Conservation (phyloP, 2,113 vertebrate species). For the Nipponia nippon region DNA sequence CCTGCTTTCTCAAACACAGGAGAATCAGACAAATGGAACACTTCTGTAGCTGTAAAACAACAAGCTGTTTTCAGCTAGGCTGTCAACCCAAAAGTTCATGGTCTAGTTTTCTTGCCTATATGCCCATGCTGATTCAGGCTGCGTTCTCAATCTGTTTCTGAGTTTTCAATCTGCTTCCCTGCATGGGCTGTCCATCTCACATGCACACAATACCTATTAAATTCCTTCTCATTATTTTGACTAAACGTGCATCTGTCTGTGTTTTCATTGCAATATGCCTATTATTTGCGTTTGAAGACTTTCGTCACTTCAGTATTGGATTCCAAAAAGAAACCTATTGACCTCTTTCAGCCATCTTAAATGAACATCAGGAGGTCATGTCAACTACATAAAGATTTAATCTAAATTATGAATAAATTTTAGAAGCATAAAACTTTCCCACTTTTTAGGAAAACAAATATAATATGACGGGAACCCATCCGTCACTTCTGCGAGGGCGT, state of each 20-base stretch:
- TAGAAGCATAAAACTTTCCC: not conserved
- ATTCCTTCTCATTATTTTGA: not conserved
- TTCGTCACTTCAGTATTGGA: not conserved
- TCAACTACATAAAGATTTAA: not conserved
- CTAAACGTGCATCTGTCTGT: not conserved
- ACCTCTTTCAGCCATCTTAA: not conserved
- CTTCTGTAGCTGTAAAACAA: not conserved
- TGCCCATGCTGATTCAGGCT: not conserved
- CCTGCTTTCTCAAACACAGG: not conserved
- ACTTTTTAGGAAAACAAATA: not conserved
- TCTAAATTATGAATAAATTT: not conserved
- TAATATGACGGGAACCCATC: not conserved
- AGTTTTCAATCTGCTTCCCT: slow-evolving; percentile 15
- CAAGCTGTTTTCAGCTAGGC: not conserved
- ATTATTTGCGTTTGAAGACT: not conserved
- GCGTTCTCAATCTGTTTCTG: not conserved
- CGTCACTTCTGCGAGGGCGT: not conserved
- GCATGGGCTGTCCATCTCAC: not conserved
- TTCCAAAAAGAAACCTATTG: not conserved
- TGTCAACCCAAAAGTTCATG: not conserved
- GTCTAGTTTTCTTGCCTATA: not conserved
- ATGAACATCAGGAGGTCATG: not conserved
- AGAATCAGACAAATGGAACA: not conserved
- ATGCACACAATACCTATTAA: not conserved
- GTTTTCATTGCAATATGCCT: not conserved